Conservation (phyloP, 2,113 vertebrate species). For the Paedocypris sp. region DNA sequence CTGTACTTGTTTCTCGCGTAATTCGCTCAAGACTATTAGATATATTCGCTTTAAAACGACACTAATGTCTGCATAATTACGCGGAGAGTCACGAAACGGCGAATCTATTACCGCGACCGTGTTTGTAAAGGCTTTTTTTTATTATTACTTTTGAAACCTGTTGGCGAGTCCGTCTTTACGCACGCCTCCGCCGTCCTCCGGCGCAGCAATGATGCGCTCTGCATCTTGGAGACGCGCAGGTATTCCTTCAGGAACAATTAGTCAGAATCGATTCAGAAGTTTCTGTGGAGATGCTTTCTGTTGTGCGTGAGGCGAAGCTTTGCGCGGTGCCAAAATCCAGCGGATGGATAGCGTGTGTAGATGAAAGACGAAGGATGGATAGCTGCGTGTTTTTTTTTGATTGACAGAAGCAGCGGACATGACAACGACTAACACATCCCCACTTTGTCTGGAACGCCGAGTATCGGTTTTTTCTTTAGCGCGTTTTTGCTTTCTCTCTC, state of each 20-base stretch:
- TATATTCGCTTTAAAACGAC: no score
- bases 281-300: conserved; percentile 44
- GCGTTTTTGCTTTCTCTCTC: conserved; percentile 29
- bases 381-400: conserved; percentile 10
- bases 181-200: not conserved
- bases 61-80: no score
- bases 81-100: no score
- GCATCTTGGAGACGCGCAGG: conserved; percentile 14
- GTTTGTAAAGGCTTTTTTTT: not conserved
- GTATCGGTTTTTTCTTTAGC: not conserved
- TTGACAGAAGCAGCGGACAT: conserved; percentile 22
- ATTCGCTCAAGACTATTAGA: no score
- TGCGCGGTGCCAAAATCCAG: conserved; percentile 22
- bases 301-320: conserved; percentile 27
- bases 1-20: no score
- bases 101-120: not conserved
- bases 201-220: conserved; percentile 8
- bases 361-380: conserved; percentile 25
- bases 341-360: conserved; percentile 32
- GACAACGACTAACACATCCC: conserved; percentile 7
- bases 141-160: not conserved
- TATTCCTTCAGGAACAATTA: conserved; percentile 25
- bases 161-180: conserved; percentile 8
- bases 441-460: not conserved
- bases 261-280: conserved; percentile 34